Base-by-base conservation (phyloP, 1,140 invertebrate species). In the Trissolcus basalis region DNA sequence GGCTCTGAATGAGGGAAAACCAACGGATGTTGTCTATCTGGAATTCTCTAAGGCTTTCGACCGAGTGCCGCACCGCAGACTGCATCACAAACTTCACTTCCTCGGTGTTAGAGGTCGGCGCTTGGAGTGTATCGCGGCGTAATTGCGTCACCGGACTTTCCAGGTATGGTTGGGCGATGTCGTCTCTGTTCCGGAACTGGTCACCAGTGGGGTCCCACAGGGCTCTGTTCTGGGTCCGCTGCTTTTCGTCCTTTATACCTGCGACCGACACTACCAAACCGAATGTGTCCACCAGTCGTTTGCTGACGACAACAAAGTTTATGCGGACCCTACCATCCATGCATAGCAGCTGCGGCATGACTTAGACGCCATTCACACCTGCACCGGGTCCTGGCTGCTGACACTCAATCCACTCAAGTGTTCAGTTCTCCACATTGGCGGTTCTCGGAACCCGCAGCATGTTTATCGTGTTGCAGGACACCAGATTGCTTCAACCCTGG, bases 31-130 rank as follows among this genome's bases (percentile, higher is more conserved):
- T 6, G 10, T 56, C 0, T 56, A 44, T 11, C 41, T 56, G 1
- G 41, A 56, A 14, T 56, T 32, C 14, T 11, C 53, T 2, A 56
- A 56, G 16, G 41, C 41, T 1, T 27, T 27, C 19, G 19, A 27
- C 19, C 1, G 6, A 6, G 19, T 27, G 2, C 19, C 19, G 2
- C 53, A 56, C 9, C 4, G 14, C 1, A 1, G 39, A 1, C 39
- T 44, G 5, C 9, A 44, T 6, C 7, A 44, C 5, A 56, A 56
- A n/a, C 27, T 56, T 1, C n/a, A 8, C 0, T 4, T 1, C n/a
- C 15, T 45, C 1, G 39, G 39, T 2, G 32, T 56, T 1, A 7
- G 53, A 15, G 53, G 53, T 56, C 1, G 11, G 44, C 0, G 15
- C 8, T 1, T 56, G 53, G 39, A 27, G n/a, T n/a, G n/a, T n/a